Evolutionary conservation across 2,888 invertebrate species (phyloP).

Genomic region (Protodeltote pygarga): DNA sequence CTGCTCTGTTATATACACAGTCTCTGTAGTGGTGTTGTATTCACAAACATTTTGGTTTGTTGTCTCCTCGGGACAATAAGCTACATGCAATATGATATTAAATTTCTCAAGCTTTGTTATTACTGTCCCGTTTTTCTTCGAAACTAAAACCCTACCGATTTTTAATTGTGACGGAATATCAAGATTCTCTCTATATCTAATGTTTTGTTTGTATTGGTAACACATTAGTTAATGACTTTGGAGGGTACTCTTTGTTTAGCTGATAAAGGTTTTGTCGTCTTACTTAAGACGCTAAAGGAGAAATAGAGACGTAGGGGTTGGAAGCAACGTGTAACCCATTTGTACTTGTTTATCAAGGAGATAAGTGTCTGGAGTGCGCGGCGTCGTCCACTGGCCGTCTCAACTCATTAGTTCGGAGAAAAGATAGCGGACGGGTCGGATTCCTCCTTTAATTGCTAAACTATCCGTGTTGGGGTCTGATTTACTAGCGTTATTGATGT

Average conservation of each 20-base stretch:
- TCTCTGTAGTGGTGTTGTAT: constrained; percentile 64
- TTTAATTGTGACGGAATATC: no score
- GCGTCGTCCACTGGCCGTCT: constrained; percentile 67
- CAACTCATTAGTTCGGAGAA: constrained; percentile 76
- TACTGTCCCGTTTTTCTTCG: background rate
- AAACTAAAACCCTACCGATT: background rate
- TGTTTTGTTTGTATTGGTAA: constrained; percentile 55
- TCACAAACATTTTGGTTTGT: constrained; percentile 67
- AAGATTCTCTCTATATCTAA: background rate
- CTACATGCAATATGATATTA: constrained; percentile 1
- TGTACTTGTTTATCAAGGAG: constrained; percentile 83
- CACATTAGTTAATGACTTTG: constrained; percentile 71
- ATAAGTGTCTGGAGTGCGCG: constrained; percentile 75
- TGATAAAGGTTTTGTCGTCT: constrained; percentile 75
- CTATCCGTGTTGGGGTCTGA: constrained; percentile 66
- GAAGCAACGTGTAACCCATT: constrained; percentile 78
- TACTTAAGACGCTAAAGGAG: constrained; percentile 76
- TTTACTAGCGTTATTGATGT: constrained; percentile 62
- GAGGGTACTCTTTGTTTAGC: constrained; percentile 64
- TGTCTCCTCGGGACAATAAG: constrained; percentile 25
- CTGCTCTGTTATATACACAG: constrained; percentile 64
- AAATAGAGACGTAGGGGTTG: constrained; percentile 73
- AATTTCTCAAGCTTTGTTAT: background rate
- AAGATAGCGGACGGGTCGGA: constrained; percentile 72
- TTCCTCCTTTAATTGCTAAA: constrained; percentile 78